Evolutionary conservation across 2,888 invertebrate species (phyloP), one percentile per base, ranked within the genome.

Genomic region (Rhamphomyia laevipes): DNA sequence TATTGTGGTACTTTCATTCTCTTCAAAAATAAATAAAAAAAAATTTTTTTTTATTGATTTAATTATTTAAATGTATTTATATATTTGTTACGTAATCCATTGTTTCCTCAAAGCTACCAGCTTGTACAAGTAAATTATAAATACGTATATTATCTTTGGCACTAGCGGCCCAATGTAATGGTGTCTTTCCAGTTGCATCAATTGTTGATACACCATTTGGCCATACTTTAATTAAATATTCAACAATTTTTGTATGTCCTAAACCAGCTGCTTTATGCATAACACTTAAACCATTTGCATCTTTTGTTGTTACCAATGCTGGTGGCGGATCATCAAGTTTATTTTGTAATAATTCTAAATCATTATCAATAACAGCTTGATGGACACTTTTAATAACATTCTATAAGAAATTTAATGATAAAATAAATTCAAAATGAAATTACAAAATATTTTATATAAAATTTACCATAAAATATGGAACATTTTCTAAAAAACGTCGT

Each of bases 391-490:
- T 83, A 53, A 91, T 85, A 11, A 85, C 78, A 47, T 85, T 85
- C 89, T 91, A 70, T 5, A 11, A 10, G 3, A 27, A 47, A 33
- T 6, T 2, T 13, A 21, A 42, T 30, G 1, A 4, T 33, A 16
- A 6, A 9, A 9, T 45, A 13, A 37, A 37, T 33, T 18, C 6
- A 16, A 33, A 5, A 15, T n/a, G n/a, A n/a, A n/a, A n/a, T n/a
- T n/a, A n/a, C 27, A 43, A 43, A 9, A 9, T 30, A 6, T 16
- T 15, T 37, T 15, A 27, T 27, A 27, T 27, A 27, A 21, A 21
- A 21, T 56, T 73, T 64, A 91, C 93, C 88, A 93, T 87, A 51
- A 92, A 86, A 64, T 86, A 86, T 11, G 94, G 94, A n/a, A 93
- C 86, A n/a, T 89, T 87, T 60, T 90, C 87, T 46, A 95, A 73